Evolutionary conservation across 2,888 invertebrate genomes (phyloP), one percentile per base, ranked within the genome.

Genomic region (Apamea anceps): DNA sequence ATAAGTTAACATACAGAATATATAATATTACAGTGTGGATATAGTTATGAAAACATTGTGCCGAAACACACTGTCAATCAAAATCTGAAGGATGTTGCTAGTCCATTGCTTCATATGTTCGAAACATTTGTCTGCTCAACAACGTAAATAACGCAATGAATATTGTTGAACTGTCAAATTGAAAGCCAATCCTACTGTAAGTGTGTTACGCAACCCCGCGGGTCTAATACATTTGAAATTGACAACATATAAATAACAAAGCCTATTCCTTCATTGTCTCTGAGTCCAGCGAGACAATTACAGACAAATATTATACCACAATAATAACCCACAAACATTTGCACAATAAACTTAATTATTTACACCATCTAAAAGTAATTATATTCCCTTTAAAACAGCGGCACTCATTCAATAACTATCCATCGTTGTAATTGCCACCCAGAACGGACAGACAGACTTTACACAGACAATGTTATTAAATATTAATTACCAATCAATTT

Each of bases 401-500:
- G 45, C 48, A 70, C 57, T 68, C 25, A 66, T 62, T 72, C 42
- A 84, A 77, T 85, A 80, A 84, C 65, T 18, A 60, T 51, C 57
- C 77, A 65, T 60, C 32, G n/a, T 45, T 72, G 54, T 75, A 67
- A 75, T 77, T 87, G 42, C 48, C 73, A 63, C 45, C 37, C n/a
- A 66, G 18, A 8, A 51, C 28, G 0, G 45, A 80, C 71, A 73
- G 70, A 75, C 67, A 65, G 74, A 37, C 62, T 51, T 57, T 32
- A 77, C 32, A 32, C 67, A 60, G 57, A 77, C 63, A 75, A 79
- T 77, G 51, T 77, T 70, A 79, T 86, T 80, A 85, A 80, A 81
- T 75, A 78, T 78, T 77, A 81, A 83, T 75, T 8, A 65, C 66
- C 83, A 90, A 89, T 89, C 82, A 84, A 85, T 87, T 90, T 85